These are phyloP conservation scores for Hypanus sabinus DNA, from an alignment of 2,113 vertebrate species.

Conservation along the genomic window DNA sequence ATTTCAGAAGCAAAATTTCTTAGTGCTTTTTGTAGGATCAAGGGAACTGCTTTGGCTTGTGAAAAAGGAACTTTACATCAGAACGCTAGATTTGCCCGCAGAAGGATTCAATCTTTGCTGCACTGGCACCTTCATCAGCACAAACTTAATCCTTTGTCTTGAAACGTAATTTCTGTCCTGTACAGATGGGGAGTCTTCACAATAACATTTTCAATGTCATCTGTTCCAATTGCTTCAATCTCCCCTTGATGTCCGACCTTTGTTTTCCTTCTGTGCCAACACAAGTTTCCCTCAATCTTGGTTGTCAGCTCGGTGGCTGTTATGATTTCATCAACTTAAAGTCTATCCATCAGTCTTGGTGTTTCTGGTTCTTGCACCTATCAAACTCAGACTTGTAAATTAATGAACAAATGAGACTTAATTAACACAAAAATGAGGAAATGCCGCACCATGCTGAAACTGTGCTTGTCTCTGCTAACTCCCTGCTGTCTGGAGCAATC, in stretches of 20 bases:
- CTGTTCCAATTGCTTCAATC: not conserved
- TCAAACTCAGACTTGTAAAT: not conserved
- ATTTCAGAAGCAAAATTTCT: no score
- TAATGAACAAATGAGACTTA: constrained; percentile 5
- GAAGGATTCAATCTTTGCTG: not conserved
- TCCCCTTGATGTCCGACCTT: not conserved
- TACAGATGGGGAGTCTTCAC: not conserved
- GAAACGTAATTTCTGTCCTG: not conserved
- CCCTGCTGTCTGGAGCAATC: constrained; percentile 2
- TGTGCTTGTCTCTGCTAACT: constrained; percentile 16
- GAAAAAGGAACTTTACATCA: not conserved
- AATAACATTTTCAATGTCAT: not conserved
- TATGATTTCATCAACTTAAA: not conserved
- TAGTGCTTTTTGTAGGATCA: not conserved
- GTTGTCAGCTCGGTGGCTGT: not conserved
- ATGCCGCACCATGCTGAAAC: constrained; percentile 9
- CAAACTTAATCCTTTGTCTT: not conserved
- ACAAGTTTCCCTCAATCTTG: not conserved
- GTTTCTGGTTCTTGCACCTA: not conserved
- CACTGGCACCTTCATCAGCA: not conserved
- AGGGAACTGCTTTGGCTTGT: not conserved
- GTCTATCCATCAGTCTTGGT: not conserved
- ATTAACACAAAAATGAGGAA: constrained; percentile 23
- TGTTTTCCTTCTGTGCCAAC: not conserved
- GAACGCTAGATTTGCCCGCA: no score